Conservation (phyloP, 2,797 vertebrate genomes). For the Coluber constrictor region DNA sequence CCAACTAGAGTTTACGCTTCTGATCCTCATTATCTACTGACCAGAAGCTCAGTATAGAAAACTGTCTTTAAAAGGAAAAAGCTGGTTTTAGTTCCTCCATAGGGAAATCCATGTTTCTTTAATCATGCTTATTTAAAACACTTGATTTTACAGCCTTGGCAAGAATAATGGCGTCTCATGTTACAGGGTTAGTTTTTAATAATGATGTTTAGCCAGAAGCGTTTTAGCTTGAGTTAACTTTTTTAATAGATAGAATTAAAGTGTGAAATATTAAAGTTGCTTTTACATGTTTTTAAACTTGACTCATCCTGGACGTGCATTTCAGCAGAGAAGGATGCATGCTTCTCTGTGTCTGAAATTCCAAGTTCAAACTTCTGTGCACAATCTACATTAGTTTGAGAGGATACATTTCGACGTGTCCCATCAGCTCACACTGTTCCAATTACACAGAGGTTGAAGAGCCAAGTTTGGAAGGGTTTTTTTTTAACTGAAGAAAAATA, state of each 20-base stretch:
- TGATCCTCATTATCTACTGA: conserved; percentile 50
- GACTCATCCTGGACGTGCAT: conserved; percentile 34
- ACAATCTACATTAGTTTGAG: conserved; percentile 52
- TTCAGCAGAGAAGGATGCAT: conserved; percentile 33
- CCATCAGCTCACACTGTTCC: conserved; percentile 48
- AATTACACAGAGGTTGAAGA: conserved; percentile 55
- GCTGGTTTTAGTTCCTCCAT: conserved; percentile 52
- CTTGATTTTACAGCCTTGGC: conserved; percentile 62
- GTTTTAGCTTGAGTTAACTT: conserved; percentile 60
- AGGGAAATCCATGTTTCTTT: conserved; percentile 60
- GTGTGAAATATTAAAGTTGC: conserved; percentile 50
- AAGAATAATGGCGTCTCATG: conserved; percentile 48
- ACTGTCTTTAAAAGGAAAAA: conserved; percentile 53
- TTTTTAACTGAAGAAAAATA: conserved; percentile 43
- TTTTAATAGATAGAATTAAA: conserved; percentile 56
- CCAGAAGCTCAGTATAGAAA: conserved; percentile 54
- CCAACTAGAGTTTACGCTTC: conserved; percentile 44
- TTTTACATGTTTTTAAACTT: conserved; percentile 51
- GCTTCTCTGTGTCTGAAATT: conserved; percentile 18
- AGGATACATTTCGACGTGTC: conserved; percentile 54
- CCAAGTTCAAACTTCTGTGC: conserved; percentile 26
- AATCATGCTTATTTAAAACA: conserved; percentile 57
- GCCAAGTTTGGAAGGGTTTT: conserved; percentile 7
- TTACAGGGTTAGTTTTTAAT: conserved; percentile 50
- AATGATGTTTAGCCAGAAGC: conserved; percentile 56